Conservation (phyloP, 2,113 vertebrate species). For the Hassar affinis region DNA sequence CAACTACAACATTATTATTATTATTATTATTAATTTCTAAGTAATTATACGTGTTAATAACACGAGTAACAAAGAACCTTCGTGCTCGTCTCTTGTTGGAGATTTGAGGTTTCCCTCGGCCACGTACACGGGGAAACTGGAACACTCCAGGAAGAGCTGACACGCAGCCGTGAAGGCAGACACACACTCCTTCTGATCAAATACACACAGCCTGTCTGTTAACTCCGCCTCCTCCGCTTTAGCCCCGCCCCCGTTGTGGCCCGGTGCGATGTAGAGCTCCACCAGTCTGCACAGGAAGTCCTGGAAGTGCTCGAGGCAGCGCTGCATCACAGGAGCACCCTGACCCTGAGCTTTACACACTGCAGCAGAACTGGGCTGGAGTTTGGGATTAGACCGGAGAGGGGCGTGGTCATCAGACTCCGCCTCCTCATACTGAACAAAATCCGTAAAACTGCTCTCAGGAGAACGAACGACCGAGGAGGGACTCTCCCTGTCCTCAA, state of each 20-base stretch:
- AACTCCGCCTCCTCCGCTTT: slow-evolving; percentile 56
- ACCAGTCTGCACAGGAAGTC: slow-evolving; percentile 91
- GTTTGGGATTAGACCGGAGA: slow-evolving; percentile 63
- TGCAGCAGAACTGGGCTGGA: slow-evolving; percentile 57
- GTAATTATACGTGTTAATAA: not conserved
- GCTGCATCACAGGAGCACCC: slow-evolving; percentile 96
- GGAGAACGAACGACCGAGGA: slow-evolving; percentile 79
- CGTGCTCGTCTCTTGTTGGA: slow-evolving; percentile 76
- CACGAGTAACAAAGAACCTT: slow-evolving; percentile 57
- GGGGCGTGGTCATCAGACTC: slow-evolving; percentile 80
- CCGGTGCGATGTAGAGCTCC: slow-evolving; percentile 82
- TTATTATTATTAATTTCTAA: not conserved
- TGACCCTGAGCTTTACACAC: slow-evolving; percentile 72
- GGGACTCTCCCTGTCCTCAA: slow-evolving; percentile 83
- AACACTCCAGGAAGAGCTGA: slow-evolving; percentile 96
- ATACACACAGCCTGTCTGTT: slow-evolving; percentile 76
- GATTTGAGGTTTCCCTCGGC: slow-evolving; percentile 91
- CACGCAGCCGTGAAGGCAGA: slow-evolving; percentile 92
- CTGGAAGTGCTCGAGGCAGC: slow-evolving; percentile 93
- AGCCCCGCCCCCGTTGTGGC: slow-evolving; percentile 49
- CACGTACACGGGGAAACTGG: slow-evolving; percentile 96
- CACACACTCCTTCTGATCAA: slow-evolving; percentile 78
- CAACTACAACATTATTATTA: not conserved
- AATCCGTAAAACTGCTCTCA: slow-evolving; percentile 94
- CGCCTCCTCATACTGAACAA: slow-evolving; percentile 89